phyloP scores from a whole-genome alignment of 2,797 vertebrate species.

The Melanotaenia parkinsoni region DNA sequence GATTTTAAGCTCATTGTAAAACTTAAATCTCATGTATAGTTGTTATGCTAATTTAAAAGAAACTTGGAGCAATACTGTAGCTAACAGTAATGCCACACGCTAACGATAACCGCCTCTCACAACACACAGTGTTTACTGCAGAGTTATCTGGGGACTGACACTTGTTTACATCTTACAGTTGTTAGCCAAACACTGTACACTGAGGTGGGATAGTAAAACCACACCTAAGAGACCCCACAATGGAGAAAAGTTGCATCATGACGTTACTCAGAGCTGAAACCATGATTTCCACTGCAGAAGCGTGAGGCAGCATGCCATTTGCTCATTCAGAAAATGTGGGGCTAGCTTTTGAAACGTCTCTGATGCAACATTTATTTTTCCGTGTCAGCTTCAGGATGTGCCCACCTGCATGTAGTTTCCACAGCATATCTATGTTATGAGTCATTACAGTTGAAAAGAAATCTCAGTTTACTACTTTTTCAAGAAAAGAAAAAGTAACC shows the following conservation, averaged over 20 bases:
- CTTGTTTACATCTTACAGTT: conserved; percentile 30
- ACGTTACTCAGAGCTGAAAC: conserved; percentile 1
- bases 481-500: not conserved
- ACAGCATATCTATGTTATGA: conserved; percentile 27
- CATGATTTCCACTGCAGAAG: conserved; percentile 37
- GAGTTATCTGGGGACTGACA: not conserved
- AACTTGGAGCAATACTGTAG: not conserved
- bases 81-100: too few relatives aligned
- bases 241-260: conserved; percentile 45
- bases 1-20: not conserved
- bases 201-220: conserved; percentile 28
- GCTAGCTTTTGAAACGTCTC: not conserved
- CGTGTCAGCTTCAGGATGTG: not conserved
- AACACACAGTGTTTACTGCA: not conserved
- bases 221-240: conserved; percentile 43
- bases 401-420: conserved; percentile 44
- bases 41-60: not conserved
- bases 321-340: conserved; percentile 26
- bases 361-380: conserved; percentile 11
- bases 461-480: not conserved
- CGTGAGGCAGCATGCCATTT: not conserved
- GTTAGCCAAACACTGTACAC: not conserved
- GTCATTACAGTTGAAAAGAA: conserved; percentile 15
- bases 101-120: too few relatives aligned
- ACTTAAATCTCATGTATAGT: not conserved